Base-by-base conservation (phyloP, 2,888 invertebrate genomes). In the Epirrhoe alternata region DNA sequence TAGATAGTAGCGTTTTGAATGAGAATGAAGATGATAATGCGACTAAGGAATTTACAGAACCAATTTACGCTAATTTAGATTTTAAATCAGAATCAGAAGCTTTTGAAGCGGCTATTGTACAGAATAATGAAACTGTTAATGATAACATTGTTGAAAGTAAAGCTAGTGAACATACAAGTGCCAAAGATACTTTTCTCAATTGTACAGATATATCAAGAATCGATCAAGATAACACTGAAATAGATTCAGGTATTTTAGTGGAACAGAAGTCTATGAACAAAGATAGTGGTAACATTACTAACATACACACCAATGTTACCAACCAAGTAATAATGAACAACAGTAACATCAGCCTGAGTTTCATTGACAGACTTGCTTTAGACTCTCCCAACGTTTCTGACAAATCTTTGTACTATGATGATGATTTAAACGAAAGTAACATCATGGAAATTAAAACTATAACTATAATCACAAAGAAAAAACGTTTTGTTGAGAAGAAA, bases 371-470 rank as follows among this genome's bases (percentile, higher is more conserved):
- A 74, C 80, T 94, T 0, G 92, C 86, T 0, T 69, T 93, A 52
- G 87, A 93, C 52, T 92, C 92, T 0, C 92, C 93, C 0, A 86
- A 82, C 57, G 54, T 78, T 1, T 89, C 92, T 0, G 90, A 91
- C 33, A 88, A 88, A 72, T 92, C 92, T 0, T 71, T 94, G 14
- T 90, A 85, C 67, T 80, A 91, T 1, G 94, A 94, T 64, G 94
- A 94, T 74, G 94, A 94, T 76, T 80, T 94, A 51, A 94, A 94
- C 71, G 94, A 94, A 77, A 94, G 94, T 64, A 94, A 94, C 68
- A 94, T 94, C 24, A 94, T 94, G 94, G 94, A 94, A 72, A 93
- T 94, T 1, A 94, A 94, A 85, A 92, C 93, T 0, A 93, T 94
- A 1, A 93, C 92, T 52, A 90, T 92, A 10, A 88, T 93, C 16